Conservation (phyloP, 2,888 invertebrate species). For the Drosophila incognita region DNA sequence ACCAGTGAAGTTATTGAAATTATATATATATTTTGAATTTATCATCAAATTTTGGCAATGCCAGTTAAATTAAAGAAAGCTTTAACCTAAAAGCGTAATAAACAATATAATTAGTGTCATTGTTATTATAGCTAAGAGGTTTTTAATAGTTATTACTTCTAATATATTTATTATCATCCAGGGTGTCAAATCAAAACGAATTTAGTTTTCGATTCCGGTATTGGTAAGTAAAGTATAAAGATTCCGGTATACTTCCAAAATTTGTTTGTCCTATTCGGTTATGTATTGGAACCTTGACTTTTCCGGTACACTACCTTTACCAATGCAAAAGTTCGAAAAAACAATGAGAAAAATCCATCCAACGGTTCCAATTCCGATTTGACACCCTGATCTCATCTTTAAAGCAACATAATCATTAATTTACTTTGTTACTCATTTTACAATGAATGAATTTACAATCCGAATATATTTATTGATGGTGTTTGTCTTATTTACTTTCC, state of each 20-base stretch:
- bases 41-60: not conserved
- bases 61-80: not conserved
- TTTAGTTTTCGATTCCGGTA: not conserved
- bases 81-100: not conserved
- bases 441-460: not conserved
- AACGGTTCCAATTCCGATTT: not conserved
- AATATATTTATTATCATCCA: not conserved
- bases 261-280: not conserved
- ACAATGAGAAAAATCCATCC: not conserved
- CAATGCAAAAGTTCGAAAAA: not conserved
- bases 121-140: not conserved
- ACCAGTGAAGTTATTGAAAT: not conserved
- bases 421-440: not conserved
- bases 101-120: not conserved
- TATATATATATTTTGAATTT: not conserved
- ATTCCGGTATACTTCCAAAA: not conserved
- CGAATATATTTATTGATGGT: not conserved
- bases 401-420: not conserved
- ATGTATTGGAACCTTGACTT: not conserved
- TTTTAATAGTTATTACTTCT: not conserved
- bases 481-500: not conserved
- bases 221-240: not conserved
- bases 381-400: not conserved
- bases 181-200: not conserved
- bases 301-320: not conserved